These are phyloP conservation scores for Xanthia togata DNA, from an alignment of 2,888 invertebrate species.

Conservation along the genomic window DNA sequence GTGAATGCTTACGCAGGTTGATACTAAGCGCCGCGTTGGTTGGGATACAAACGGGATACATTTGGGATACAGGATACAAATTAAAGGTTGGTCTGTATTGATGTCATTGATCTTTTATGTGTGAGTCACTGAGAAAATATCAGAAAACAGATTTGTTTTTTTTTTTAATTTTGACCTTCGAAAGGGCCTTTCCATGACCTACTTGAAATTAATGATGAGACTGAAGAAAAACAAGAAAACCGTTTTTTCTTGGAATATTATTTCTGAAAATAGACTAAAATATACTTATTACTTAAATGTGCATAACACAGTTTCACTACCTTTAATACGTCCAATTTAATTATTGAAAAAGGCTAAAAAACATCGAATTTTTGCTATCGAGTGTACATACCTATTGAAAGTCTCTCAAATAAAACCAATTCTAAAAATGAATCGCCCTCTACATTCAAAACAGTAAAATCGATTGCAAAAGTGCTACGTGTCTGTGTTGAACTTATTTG, in stretches of 20 bases:
- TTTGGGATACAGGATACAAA: background rate
- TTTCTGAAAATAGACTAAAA: background rate
- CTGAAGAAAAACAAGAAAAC: too few species aligned
- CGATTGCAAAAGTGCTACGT: background rate
- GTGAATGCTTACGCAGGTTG: conserved; percentile 38
- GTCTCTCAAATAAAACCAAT: background rate
- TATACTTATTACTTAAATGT: background rate
- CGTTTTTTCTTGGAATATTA: background rate
- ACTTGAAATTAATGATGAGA: background rate
- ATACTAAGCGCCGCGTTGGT: background rate
- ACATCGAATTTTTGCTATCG: background rate
- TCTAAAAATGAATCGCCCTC: background rate
- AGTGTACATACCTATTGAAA: background rate
- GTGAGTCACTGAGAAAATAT: background rate
- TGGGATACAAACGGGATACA: background rate
- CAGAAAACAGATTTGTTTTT: background rate
- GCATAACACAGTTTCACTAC: background rate
- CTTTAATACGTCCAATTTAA: background rate
- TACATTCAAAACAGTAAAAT: background rate
- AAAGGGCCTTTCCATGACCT: background rate
- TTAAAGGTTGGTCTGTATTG: background rate
- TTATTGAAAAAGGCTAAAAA: background rate
- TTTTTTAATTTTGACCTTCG: background rate
- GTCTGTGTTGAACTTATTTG: conserved; percentile 26
- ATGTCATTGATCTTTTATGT: background rate